Evolutionary conservation across 2,113 vertebrate genomes (phyloP).

Genomic region (Hyla sarda): DNA sequence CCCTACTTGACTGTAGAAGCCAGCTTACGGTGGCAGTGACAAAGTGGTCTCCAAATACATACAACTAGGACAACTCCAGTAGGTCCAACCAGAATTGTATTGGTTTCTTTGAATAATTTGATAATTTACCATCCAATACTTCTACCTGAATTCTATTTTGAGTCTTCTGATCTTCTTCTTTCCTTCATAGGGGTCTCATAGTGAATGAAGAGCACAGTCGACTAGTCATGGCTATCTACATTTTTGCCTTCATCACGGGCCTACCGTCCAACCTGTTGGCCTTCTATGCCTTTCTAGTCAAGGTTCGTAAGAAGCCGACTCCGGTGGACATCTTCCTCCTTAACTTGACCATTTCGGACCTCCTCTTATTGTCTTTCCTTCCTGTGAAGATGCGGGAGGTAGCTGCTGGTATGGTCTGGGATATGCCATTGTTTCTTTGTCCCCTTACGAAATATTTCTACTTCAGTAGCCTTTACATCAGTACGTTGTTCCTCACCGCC

Average conservation of each 20-base stretch:
- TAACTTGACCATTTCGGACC: conserved; percentile 85
- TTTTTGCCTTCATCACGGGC: conserved; percentile 81
- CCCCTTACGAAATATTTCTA: conserved; percentile 81
- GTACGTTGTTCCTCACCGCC: conserved; percentile 82
- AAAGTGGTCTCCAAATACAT: no score
- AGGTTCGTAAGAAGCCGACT: conserved; percentile 74
- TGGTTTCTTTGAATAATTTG: no score
- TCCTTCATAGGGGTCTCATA: conserved; percentile 46
- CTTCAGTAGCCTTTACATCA: conserved; percentile 90
- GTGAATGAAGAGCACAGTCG: conserved; percentile 33
- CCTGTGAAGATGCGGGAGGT: conserved; percentile 87
- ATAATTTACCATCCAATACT: no score
- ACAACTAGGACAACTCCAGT: no score
- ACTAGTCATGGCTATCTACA: conserved; percentile 78
- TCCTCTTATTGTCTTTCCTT: conserved; percentile 84
- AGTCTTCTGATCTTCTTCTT: not conserved
- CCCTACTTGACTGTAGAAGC: no score
- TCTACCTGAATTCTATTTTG: not conserved
- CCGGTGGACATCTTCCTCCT: conserved; percentile 87
- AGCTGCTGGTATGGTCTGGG: conserved; percentile 71
- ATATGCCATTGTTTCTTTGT: conserved; percentile 74
- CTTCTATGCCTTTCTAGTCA: conserved; percentile 78
- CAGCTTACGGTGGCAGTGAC: no score
- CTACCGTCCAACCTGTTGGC: conserved; percentile 84
- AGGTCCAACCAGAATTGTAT: no score